Evolutionary conservation across 53 echinoderm and acorn worm species (phyloP).

Genomic region (Zoroaster sp.): DNA sequence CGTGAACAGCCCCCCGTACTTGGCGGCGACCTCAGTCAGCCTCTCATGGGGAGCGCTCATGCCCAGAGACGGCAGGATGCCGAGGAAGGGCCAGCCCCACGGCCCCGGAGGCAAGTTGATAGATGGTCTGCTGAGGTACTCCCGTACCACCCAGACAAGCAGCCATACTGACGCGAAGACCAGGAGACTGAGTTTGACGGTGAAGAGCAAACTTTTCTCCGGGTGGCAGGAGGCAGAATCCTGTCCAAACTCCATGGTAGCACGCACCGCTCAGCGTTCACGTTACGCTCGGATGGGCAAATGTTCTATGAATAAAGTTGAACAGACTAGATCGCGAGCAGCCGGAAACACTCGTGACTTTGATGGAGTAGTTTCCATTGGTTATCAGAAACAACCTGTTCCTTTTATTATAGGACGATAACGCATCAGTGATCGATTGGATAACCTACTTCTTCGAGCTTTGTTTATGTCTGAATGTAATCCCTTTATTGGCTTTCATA

Average conservation of each 20-base stretch:
- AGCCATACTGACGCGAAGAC: neutral
- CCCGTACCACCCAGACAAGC: neutral
- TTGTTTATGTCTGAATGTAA: neutral
- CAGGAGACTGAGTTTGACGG: neutral
- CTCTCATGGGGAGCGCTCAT: conserved; percentile 11
- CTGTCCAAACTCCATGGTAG: neutral
- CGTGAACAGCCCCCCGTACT: conserved; percentile 42
- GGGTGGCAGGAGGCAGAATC: neutral
- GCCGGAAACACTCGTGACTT: neutral
- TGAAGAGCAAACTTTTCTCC: neutral
- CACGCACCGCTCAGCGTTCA: too few relatives aligned
- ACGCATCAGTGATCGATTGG: neutral
- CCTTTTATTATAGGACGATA: too few relatives aligned
- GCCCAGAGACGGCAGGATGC: conserved; percentile 53
- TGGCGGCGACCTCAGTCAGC: conserved; percentile 13
- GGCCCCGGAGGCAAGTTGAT: conserved; percentile 52
- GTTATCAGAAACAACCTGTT: neutral
- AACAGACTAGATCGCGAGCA: neutral
- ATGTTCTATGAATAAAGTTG: too few relatives aligned
- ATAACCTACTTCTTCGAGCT: neutral
- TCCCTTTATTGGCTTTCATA: too few relatives aligned
- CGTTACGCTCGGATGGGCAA: too few relatives aligned
- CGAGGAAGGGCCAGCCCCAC: conserved; percentile 30
- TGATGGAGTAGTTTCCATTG: neutral
- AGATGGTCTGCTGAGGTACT: neutral